Evolutionary conservation across 2,797 vertebrate species (phyloP).

Genomic region (Phrynocephalus vlangalii): DNA sequence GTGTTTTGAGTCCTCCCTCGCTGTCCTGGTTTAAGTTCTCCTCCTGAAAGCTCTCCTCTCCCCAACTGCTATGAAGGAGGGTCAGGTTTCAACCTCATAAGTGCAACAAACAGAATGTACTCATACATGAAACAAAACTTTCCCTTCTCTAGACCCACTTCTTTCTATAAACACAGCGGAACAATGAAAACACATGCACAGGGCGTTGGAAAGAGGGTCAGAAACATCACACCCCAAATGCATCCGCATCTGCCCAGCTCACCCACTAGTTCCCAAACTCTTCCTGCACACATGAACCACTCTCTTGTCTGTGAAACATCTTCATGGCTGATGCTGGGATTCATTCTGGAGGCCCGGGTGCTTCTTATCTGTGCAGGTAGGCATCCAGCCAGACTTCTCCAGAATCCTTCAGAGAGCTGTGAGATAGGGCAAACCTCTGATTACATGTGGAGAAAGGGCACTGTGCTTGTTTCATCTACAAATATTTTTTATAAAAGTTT

Average conservation of each 20-base stretch:
- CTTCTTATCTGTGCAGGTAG: constrained; percentile 28
- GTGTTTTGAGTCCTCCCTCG: not conserved
- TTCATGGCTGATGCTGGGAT: not conserved
- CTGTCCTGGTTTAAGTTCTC: not conserved
- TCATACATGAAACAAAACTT: not conserved
- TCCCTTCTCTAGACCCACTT: not conserved
- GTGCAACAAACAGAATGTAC: constrained; percentile 3
- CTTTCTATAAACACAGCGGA: not conserved
- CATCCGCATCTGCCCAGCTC: not conserved
- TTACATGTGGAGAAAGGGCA: not conserved
- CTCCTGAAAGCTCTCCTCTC: not conserved
- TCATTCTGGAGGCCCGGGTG: not conserved
- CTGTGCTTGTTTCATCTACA: not conserved
- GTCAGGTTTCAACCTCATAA: not conserved
- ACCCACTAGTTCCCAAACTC: constrained; percentile 30
- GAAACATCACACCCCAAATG: not conserved
- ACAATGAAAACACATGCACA: not conserved
- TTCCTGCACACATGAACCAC: constrained; percentile 7
- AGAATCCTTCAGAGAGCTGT: constrained; percentile 17
- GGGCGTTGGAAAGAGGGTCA: not conserved
- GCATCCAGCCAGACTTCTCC: constrained; percentile 31
- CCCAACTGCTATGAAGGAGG: not conserved
- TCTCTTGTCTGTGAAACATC: not conserved
- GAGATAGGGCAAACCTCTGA: not conserved
- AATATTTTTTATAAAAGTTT: not conserved